Evolutionary conservation across 2,797 vertebrate species (phyloP).

Genomic region (Myotis findleyi): DNA sequence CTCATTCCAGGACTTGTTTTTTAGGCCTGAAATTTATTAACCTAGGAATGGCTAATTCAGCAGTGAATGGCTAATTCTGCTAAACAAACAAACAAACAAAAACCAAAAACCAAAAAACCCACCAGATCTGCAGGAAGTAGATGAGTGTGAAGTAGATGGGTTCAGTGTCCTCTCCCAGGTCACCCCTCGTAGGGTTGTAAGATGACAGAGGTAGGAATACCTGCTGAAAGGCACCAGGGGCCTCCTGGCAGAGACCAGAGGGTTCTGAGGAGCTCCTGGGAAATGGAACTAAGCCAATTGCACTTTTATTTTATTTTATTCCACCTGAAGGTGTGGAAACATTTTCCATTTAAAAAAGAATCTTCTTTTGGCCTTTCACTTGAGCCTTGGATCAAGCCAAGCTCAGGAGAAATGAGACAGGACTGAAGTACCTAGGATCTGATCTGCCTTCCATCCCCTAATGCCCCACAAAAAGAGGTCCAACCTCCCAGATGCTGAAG

Average conservation of each 20-base stretch:
- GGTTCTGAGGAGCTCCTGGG: background rate
- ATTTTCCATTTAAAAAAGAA: slow-evolving; percentile 7
- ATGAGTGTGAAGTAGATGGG: background rate
- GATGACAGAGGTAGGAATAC: background rate
- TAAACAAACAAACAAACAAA: background rate
- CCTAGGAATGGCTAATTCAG: background rate
- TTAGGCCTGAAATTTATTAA: background rate
- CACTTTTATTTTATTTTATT: background rate
- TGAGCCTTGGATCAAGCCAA: background rate
- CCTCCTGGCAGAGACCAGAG: background rate
- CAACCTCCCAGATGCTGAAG: background rate
- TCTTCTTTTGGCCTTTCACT: background rate
- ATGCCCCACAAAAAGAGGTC: background rate
- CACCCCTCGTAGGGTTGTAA: background rate
- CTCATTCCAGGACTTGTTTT: slow-evolving; percentile 46
- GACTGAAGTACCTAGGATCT: background rate
- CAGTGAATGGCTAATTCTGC: background rate
- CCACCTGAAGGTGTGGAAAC: background rate
- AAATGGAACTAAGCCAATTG: background rate
- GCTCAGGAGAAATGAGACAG: background rate
- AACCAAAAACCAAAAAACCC: too few species aligned
- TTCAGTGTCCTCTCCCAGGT: background rate
- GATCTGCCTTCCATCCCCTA: background rate
- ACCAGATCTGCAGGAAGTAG: background rate
- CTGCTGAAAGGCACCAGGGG: too few species aligned